Base-by-base conservation (phyloP, 2,888 invertebrate species). In the Villa cingulata region DNA sequence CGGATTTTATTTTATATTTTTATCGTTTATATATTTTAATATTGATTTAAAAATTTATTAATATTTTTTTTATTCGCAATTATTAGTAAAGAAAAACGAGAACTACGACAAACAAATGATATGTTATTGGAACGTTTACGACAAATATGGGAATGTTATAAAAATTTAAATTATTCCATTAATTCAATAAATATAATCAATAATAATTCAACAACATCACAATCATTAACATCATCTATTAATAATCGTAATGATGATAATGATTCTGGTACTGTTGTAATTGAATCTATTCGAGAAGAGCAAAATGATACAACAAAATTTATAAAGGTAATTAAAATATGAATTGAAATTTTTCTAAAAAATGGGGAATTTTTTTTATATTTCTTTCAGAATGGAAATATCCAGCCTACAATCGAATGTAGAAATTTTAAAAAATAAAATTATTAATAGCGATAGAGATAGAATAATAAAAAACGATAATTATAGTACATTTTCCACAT, bases 371-470 rank as follows among this genome's bases (percentile, higher is more conserved):
- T 49, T 49, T 53, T 48, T 42, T 48, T 45, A 51, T 49, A 41
- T 54, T 45, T 53, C 36, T 52, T 40, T 50, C 41, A 70, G 70
- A 62, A 64, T 65, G 64, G 70, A 70, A 61, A 66, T 70, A 64
- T 65, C 65, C 51, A 60, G 64, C 57, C 58, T 70, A 55, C 70
- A 70, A 58, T 64, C 69, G 55, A 70, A 70, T 62, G 65, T 70
- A 64, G 69, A 70, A 54, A 67, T 64, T 60, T 60, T 70, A 56
- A 63, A 65, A 32, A 68, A 63, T 61, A 66, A 65, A 54, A 65
- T 70, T 57, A 61, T 65, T 50, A 66, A 59, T 58, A 68, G 59
- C 55, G 66, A 68, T 54, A 66, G 64, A 52, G 46, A 46, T 46
- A 46, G 45, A 45, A 39, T 48, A 47, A 34, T 45, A 42, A 51